phyloP scores from a whole-genome alignment of 2,797 vertebrate genomes.

The Choloepus didactylus region DNA sequence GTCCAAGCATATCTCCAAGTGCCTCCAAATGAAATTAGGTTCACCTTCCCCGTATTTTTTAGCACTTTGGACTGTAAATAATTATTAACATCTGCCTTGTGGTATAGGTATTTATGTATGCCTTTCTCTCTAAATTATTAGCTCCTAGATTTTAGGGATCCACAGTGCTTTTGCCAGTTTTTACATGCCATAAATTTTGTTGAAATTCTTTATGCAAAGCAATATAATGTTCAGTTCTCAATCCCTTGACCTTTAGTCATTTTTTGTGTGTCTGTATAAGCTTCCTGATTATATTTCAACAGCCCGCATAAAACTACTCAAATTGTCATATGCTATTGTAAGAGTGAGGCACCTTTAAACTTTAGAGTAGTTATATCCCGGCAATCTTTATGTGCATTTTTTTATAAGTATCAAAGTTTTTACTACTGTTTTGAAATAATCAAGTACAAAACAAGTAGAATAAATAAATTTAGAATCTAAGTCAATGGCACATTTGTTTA shows the following conservation, averaged over 20 bases:
- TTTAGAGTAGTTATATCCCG: not conserved
- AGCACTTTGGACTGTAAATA: constrained; percentile 35
- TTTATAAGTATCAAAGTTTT: constrained; percentile 27
- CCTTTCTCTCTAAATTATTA: constrained; percentile 3
- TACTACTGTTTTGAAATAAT: constrained; percentile 38
- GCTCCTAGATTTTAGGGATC: not conserved
- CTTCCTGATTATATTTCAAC: constrained; percentile 27
- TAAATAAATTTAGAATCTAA: constrained; percentile 42
- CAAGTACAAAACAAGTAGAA: constrained; percentile 29
- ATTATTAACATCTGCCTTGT: constrained; percentile 36
- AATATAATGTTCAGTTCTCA: not conserved
- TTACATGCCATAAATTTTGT: not conserved
- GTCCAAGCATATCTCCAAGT: constrained; percentile 9
- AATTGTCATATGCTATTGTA: constrained; percentile 31
- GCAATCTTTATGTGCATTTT: not conserved
- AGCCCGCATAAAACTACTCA: constrained; percentile 25
- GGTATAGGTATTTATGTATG: not conserved
- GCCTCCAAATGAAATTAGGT: constrained; percentile 26
- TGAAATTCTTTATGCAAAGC: constrained; percentile 29
- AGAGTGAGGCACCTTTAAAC: constrained; percentile 47
- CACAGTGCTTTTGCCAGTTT: not conserved
- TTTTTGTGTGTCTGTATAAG: not conserved
- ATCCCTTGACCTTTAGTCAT: constrained; percentile 21
- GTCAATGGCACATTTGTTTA: not conserved
- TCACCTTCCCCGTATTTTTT: constrained; percentile 22